These are phyloP conservation scores for Heliothis virescens DNA, from an alignment of 1,140 invertebrate genomes.

Conservation along the genomic window DNA sequence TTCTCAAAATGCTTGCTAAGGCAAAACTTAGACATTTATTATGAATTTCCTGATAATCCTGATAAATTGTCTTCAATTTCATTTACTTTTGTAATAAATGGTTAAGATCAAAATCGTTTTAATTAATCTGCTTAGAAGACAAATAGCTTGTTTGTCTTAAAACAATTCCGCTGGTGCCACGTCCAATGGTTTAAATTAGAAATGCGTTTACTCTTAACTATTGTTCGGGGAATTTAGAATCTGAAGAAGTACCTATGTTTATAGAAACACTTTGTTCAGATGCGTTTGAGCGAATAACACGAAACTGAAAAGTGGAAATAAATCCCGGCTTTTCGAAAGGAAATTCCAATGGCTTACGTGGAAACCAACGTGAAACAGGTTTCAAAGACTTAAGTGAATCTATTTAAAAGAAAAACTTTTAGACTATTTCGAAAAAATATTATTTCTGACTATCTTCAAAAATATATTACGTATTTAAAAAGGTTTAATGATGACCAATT, in stretches of 20 bases:
- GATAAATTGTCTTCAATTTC: neutral
- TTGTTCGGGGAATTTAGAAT: slow-evolving; percentile 37
- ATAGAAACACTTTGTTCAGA: slow-evolving; percentile 47
- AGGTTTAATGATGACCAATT: too few species aligned
- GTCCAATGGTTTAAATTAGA: slow-evolving; percentile 18
- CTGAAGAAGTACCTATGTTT: slow-evolving; percentile 33
- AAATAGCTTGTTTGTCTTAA: slow-evolving; percentile 4
- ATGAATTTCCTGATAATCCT: neutral
- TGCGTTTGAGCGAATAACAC: slow-evolving; percentile 53
- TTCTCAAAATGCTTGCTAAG: too few species aligned
- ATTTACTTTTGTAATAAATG: neutral
- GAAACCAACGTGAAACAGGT: slow-evolving; percentile 53
- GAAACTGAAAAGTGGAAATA: slow-evolving; percentile 58
- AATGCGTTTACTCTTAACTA: slow-evolving; percentile 25
- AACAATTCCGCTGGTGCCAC: neutral
- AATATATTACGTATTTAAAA: too few species aligned
- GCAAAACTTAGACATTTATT: neutral
- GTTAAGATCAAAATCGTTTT: slow-evolving; percentile 1
- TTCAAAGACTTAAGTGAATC: slow-evolving; percentile 44
- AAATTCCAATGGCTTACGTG: slow-evolving; percentile 51
- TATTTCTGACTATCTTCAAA: too few species aligned
- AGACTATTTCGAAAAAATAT: too few species aligned
- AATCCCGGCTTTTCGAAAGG: slow-evolving; percentile 52
- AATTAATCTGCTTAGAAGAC: neutral
- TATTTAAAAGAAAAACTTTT: slow-evolving; percentile 39